Evolutionary conservation across 1,140 invertebrate species (phyloP).

Genomic region (Zaprionus inermis): DNA sequence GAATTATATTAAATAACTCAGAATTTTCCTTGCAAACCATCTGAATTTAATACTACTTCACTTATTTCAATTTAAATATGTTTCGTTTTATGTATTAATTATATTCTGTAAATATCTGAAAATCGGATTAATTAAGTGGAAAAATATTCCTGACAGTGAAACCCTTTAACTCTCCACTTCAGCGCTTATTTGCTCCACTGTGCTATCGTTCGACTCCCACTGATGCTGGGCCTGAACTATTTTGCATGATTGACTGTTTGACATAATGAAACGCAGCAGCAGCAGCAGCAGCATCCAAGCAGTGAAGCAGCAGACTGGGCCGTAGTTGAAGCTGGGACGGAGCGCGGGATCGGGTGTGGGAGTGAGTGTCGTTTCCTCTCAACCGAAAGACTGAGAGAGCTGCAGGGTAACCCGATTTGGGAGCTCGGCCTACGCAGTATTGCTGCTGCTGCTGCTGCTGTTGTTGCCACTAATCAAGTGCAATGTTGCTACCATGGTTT

Average conservation of each 20-base stretch:
- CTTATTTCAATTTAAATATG: too few relatives aligned
- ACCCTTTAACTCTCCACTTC: background rate
- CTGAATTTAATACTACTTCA: too few relatives aligned
- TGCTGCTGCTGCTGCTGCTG: conserved; percentile 31
- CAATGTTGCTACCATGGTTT: conserved; percentile 55
- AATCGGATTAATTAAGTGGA: too few relatives aligned
- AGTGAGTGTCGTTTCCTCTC: background rate
- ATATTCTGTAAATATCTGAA: too few relatives aligned
- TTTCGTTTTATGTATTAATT: too few relatives aligned
- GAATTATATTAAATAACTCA: too few relatives aligned
- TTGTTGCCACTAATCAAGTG: conserved; percentile 71
- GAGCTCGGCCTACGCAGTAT: conserved; percentile 44
- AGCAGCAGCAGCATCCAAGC: conserved; percentile 37
- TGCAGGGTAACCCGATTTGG: conserved; percentile 76
- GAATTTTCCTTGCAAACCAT: too few relatives aligned
- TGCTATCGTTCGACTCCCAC: conserved; percentile 44
- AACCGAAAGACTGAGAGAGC: conserved; percentile 32
- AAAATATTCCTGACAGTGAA: too few relatives aligned
- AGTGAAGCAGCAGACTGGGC: conserved; percentile 11
- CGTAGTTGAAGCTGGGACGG: background rate
- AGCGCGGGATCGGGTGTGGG: background rate
- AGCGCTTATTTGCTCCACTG: conserved; percentile 34
- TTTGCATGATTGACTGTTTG: conserved; percentile 82
- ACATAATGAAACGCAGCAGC: conserved; percentile 79
- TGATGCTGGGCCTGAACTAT: conserved; percentile 68